Conservation (phyloP, 2,888 invertebrate genomes). For the Halocaridina rubra region DNA sequence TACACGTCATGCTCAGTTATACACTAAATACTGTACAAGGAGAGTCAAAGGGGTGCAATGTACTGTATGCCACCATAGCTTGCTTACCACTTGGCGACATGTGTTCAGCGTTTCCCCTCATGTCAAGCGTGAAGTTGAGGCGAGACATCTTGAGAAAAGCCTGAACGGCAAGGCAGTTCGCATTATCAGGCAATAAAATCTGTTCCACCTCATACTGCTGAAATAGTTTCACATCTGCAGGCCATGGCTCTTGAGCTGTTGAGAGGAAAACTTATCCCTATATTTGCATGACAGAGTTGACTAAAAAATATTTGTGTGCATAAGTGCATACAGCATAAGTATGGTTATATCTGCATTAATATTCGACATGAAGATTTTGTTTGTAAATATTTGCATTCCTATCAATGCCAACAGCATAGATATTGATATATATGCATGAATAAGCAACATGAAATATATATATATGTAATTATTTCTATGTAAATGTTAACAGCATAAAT, state of each 20-base stretch:
- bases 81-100: conserved; percentile 87
- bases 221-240: conserved; percentile 85
- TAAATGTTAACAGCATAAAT: neutral
- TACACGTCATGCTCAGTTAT: no score
- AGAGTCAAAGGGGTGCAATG: no score
- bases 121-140: conserved; percentile 83
- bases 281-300: neutral
- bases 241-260: conserved; percentile 89
- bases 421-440: no score
- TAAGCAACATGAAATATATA: no score
- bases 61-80: no score
- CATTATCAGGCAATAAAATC: conserved; percentile 92
- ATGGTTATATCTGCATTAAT: no score
- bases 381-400: no score
- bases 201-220: conserved; percentile 94
- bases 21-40: no score
- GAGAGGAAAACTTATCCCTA: neutral
- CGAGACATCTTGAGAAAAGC: conserved; percentile 91
- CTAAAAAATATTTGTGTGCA: no score
- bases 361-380: no score
- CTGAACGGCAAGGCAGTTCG: conserved; percentile 92
- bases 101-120: conserved; percentile 90
- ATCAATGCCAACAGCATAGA: no score
- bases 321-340: no score
- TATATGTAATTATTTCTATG: neutral